Percentiles rank a stretch among this genome's conserved stretches.
Evolutionary conservation across 2,888 invertebrate species (phyloP).

Genomic region (Diloba caeruleocephala): DNA sequence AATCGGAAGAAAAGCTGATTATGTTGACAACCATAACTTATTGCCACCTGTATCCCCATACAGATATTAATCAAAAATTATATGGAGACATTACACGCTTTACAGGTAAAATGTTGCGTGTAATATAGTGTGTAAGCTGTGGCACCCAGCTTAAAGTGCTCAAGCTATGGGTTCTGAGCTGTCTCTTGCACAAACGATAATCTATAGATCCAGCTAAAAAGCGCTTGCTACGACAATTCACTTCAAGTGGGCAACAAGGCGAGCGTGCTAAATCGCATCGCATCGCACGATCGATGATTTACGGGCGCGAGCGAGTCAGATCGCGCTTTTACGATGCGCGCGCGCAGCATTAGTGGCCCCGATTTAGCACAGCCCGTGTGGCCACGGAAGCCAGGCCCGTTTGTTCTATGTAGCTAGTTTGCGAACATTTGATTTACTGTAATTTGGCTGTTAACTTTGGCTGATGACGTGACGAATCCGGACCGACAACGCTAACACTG

Average conservation of each 20-base stretch:
- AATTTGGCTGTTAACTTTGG: slow-evolving; percentile 65
- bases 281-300: slow-evolving; percentile 82
- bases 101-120: slow-evolving; percentile 3
- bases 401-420: slow-evolving; percentile 67
- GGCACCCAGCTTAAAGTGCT: slow-evolving; percentile 13
- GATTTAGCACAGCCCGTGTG: slow-evolving; percentile 76
- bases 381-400: slow-evolving; percentile 67
- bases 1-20: slow-evolving; percentile 47
- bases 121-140: slow-evolving; percentile 1
- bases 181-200: background rate
- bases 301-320: slow-evolving; percentile 75
- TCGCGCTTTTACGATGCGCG: slow-evolving; percentile 74
- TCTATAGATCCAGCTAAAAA: slow-evolving; percentile 30
- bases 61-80: slow-evolving; percentile 45
- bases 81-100: slow-evolving; percentile 38
- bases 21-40: slow-evolving; percentile 47
- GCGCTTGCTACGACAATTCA: slow-evolving; percentile 36
- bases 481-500: slow-evolving; percentile 50
- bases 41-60: slow-evolving; percentile 30
- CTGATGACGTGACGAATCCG: slow-evolving; percentile 55
- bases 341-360: slow-evolving; percentile 59
- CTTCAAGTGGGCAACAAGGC: slow-evolving; percentile 49
- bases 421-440: slow-evolving; percentile 70
- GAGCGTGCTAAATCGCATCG: slow-evolving; percentile 76
- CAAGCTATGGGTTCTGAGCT: background rate